phyloP scores from a whole-genome alignment of 2,797 vertebrate genomes.

The Synaphobranchus kaupii region DNA sequence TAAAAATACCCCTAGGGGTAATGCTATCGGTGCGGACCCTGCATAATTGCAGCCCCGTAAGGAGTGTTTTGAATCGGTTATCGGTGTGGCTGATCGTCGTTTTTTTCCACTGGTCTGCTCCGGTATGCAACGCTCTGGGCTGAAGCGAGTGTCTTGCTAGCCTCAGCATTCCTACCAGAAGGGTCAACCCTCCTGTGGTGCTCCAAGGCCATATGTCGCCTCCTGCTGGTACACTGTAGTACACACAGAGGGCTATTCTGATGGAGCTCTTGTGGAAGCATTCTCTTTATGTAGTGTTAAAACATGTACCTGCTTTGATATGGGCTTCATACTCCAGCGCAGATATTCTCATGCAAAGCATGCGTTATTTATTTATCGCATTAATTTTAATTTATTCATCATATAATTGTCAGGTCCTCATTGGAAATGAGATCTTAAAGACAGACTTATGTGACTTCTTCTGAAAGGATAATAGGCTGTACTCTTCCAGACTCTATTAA shows the following conservation, averaged over 20 bases:
- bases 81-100: background rate
- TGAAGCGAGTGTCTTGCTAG: constrained; percentile 39
- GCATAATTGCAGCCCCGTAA: background rate
- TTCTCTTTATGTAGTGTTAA: background rate
- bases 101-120: background rate
- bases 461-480: background rate
- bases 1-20: background rate
- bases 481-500: background rate
- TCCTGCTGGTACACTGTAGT: constrained; percentile 2
- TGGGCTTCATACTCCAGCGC: background rate
- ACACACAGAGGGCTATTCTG: background rate
- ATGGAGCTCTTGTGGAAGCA: background rate
- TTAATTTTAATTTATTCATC: background rate
- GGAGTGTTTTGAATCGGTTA: background rate
- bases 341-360: background rate
- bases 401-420: background rate
- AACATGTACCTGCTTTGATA: background rate
- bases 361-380: background rate
- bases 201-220: constrained; percentile 43
- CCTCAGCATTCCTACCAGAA: constrained; percentile 37
- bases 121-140: constrained; percentile 11
- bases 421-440: background rate
- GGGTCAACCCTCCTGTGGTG: constrained; percentile 60
- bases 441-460: background rate
- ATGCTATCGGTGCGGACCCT: background rate